phyloP scores from a whole-genome alignment of 2,888 invertebrate genomes.

The Pachliopta kotzebuea region DNA sequence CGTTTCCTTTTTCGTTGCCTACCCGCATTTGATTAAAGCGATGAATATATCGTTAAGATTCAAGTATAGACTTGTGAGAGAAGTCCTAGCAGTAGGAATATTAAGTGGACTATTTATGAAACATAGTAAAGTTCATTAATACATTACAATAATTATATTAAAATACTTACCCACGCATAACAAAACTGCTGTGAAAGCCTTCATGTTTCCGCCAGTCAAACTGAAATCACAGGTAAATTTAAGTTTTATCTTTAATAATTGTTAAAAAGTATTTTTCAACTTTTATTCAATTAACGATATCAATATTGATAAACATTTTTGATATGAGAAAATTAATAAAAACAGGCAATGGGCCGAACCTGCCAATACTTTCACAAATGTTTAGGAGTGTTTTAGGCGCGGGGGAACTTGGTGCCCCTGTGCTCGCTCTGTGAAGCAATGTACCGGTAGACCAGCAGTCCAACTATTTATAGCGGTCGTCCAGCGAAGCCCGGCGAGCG shows the following conservation, averaged over 20 bases:
- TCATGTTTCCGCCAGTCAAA: conserved; percentile 68
- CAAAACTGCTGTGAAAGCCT: conserved; percentile 56
- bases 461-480: conserved; percentile 70
- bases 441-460: conserved; percentile 47
- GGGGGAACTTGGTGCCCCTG: conserved; percentile 58
- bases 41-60: no score
- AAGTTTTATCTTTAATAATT: conserved; percentile 33
- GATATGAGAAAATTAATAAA: conserved; percentile 5
- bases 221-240: conserved; percentile 58
- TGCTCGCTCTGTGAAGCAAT: conserved; percentile 64
- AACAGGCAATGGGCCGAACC: conserved; percentile 44
- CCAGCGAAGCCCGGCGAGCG: conserved; percentile 39
- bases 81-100: no score
- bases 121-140: background rate
- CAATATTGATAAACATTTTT: background rate
- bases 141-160: background rate
- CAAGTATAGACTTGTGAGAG: no score
- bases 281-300: no score
- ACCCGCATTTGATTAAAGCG: no score
- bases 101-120: background rate
- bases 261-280: conserved; percentile 18
- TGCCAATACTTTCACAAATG: conserved; percentile 70
- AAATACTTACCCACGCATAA: conserved; percentile 63
- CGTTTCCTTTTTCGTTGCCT: no score
- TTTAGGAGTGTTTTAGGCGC: conserved; percentile 46